These are phyloP conservation scores for Hydractinia echinata DNA, from an alignment of 30 jellyfish, hydroid and myxozoan genomes.

Conservation along the genomic window DNA sequence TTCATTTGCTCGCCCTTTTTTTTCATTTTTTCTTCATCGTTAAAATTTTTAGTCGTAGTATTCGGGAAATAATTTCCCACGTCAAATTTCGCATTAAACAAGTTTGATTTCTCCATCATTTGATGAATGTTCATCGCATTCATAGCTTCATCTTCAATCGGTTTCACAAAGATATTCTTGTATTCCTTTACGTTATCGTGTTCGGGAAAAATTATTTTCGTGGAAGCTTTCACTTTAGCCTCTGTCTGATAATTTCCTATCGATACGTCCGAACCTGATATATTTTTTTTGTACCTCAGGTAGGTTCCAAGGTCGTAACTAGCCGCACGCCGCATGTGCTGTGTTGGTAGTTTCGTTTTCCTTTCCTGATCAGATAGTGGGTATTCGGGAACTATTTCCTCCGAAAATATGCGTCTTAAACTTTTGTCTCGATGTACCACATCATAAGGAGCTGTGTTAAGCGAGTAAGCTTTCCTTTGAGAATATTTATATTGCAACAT, in stretches of 20 bases:
- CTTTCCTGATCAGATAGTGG: not conserved
- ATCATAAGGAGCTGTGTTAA: constrained; percentile 21
- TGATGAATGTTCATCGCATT: constrained; percentile 3
- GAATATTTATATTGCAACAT: constrained; percentile 6
- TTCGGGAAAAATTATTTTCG: constrained; percentile 22
- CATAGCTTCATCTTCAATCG: constrained; percentile 15
- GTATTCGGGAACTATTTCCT: constrained; percentile 25
- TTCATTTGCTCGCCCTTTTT: not conserved
- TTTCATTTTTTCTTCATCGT: constrained; percentile 3
- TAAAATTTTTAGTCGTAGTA: not conserved
- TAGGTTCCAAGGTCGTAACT: constrained; percentile 18
- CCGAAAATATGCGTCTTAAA: constrained; percentile 17
- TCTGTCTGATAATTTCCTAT: constrained; percentile 3
- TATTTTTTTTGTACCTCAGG: not conserved
- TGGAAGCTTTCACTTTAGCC: not conserved
- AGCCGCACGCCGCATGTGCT: constrained; percentile 26
- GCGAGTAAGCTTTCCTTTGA: constrained; percentile 16
- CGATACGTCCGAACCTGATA: not conserved
- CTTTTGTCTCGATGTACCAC: constrained; percentile 9
- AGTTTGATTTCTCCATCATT: not conserved
- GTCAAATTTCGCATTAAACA: constrained; percentile 1
- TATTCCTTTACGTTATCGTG: constrained; percentile 26
- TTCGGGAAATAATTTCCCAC: constrained; percentile 8
- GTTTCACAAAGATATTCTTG: constrained; percentile 6
- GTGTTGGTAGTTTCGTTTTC: not conserved